A percentile compares a stretch with the other conserved stretches of the same genome.
Conservation (phyloP, 2,888 invertebrate species). For the Glaucopsyche alexis region DNA sequence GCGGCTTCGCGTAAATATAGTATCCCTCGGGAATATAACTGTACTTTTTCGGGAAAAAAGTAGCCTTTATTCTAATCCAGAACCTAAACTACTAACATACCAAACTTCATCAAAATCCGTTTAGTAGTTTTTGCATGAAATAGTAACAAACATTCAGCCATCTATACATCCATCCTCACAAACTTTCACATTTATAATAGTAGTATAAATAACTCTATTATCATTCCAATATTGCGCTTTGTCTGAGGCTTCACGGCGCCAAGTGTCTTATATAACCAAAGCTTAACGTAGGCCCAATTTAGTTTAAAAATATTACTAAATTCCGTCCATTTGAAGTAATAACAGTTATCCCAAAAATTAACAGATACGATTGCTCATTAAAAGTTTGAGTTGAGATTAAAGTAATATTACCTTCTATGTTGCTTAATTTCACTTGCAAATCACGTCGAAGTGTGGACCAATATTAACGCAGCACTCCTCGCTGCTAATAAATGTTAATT, state of each 20-base stretch:
- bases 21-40: no score
- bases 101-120: no score
- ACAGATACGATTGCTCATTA: constrained; percentile 32
- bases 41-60: no score
- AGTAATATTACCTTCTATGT: constrained; percentile 18
- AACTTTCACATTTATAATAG: no score
- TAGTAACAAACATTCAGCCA: no score
- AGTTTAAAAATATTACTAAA: not conserved
- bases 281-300: not conserved
- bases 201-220: no score
- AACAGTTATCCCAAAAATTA: not conserved
- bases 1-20: no score
- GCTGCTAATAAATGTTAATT: constrained; percentile 72
- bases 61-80: no score
- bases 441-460: constrained; percentile 59
- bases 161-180: no score
- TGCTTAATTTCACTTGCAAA: constrained; percentile 55
- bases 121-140: no score
- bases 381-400: constrained; percentile 31
- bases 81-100: no score
- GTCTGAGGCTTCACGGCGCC: not conserved
- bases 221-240: no score
- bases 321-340: not conserved
- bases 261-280: not conserved
- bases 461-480: constrained; percentile 72